A percentile compares a stretch with the other conserved stretches of the same genome.
phyloP scores from a whole-genome alignment of 2,888 invertebrate genomes.

The Tanytarsus gracilentus region DNA sequence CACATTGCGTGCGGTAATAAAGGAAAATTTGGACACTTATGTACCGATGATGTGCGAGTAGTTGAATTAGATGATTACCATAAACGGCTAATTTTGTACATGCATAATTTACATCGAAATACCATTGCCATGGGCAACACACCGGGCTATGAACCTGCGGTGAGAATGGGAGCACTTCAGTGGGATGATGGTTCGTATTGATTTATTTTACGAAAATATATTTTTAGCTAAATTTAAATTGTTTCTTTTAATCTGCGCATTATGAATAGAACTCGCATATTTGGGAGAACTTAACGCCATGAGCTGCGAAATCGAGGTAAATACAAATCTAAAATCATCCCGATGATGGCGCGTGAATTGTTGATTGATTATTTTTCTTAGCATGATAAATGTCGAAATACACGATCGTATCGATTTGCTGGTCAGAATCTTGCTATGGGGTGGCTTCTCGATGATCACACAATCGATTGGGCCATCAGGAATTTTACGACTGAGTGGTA shows the following conservation, averaged over 20 bases:
- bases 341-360: not conserved
- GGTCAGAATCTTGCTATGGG: constrained; percentile 24
- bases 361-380: not conserved
- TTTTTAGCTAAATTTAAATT: no score
- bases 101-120: constrained; percentile 17
- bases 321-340: not conserved
- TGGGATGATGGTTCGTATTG: constrained; percentile 20
- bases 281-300: constrained; percentile 18
- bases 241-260: no score
- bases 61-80: constrained; percentile 9
- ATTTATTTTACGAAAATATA: no score
- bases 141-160: not conserved
- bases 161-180: not conserved
- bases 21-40: constrained; percentile 6
- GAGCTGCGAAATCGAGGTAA: constrained; percentile 19
- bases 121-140: constrained; percentile 5
- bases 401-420: constrained; percentile 1
- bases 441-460: constrained; percentile 16
- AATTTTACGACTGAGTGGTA: constrained; percentile 24
- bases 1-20: constrained; percentile 18
- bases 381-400: constrained; percentile 18
- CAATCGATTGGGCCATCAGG: constrained; percentile 17
- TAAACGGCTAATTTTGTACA: constrained; percentile 5
- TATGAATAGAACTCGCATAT: constrained; percentile 18
- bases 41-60: not conserved